Evolutionary conservation across 2,113 vertebrate species (phyloP), one percentile per base, ranked within the genome.

Genomic region (Lucifuga dentata): DNA sequence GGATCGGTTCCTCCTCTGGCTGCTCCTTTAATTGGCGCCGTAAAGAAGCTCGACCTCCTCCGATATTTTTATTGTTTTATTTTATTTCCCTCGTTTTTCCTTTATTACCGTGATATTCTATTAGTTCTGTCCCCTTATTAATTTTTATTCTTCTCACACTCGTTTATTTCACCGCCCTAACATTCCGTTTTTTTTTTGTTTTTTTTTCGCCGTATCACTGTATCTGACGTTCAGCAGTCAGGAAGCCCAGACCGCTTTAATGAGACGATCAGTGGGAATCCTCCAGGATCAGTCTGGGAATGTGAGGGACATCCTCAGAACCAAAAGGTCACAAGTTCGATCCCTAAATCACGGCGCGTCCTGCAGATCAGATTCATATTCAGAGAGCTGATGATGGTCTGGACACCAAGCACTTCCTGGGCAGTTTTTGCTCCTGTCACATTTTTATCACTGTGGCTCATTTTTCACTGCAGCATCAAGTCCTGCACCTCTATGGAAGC

Each of bases 11-110:
- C 59, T 50, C 36, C 57, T 75, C 59, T 3, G 16, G 52, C 59
- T 12, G 60, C 73, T 57, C 49, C 1, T 78, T 84, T 85, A 88
- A 89, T 85, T 80, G 80, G 57, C n/a, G 23, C 70, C 2, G 46
- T 76, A 76, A 76, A 80, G 58, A 70, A 10, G 49, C 74, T 69
- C 63, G 6, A 7, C 55, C 46, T 29, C 45, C 13, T 59, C 38
- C 23, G 8, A 72, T 43, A 56, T 45, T 75, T 76, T 75, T 65
- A 71, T 70, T 78, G 53, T 84, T 83, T 76, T 55, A 69, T 74
- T 73, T 84, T 68, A 44, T 74, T 74, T 67, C 72, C 12, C 33
- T 56, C 39, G n/a, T 36, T 32, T 57, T 15, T 45, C 20, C 17
- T 76, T 81, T 77, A 81, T 36, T 10, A 46, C 40, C 16, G 41